Conservation (phyloP, 1,140 invertebrate genomes). For the Philaenus spumarius region DNA sequence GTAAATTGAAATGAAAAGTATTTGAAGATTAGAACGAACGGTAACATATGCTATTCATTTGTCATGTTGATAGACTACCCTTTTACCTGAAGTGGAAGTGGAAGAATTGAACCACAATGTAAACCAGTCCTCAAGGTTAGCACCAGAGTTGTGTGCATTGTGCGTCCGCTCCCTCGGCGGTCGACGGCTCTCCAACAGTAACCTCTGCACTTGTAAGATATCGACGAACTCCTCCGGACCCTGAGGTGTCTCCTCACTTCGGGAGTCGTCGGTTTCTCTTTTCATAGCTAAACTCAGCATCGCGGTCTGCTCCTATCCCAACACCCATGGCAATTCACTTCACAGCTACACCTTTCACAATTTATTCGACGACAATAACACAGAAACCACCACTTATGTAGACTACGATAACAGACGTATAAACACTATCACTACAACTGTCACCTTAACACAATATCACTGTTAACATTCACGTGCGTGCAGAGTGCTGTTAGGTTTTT, state of each 20-base stretch:
- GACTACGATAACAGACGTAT: neutral
- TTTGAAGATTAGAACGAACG: no score
- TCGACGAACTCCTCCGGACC: constrained; percentile 9
- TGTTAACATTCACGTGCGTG: no score
- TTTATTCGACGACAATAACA: neutral
- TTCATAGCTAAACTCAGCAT: constrained; percentile 9
- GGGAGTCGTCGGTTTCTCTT: constrained; percentile 9
- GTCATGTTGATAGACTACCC: no score
- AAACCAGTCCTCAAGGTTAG: constrained; percentile 11
- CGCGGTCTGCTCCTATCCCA: neutral
- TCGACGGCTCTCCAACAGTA: neutral
- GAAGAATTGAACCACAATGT: constrained; percentile 10
- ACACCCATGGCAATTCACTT: neutral
- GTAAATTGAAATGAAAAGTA: no score
- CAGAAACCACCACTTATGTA: neutral
- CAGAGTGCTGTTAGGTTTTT: no score
- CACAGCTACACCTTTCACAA: neutral
- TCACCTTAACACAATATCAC: no score
- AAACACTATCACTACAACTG: neutral
- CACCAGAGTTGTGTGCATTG: neutral
- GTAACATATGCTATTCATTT: no score
- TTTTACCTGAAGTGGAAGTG: no score
- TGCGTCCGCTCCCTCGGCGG: neutral
- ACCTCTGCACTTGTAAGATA: constrained; percentile 14
- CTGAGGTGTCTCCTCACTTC: neutral